Evolutionary conservation across 2,888 invertebrate genomes (phyloP), one percentile per base, ranked within the genome.

Genomic region (Melolontha melolontha): DNA sequence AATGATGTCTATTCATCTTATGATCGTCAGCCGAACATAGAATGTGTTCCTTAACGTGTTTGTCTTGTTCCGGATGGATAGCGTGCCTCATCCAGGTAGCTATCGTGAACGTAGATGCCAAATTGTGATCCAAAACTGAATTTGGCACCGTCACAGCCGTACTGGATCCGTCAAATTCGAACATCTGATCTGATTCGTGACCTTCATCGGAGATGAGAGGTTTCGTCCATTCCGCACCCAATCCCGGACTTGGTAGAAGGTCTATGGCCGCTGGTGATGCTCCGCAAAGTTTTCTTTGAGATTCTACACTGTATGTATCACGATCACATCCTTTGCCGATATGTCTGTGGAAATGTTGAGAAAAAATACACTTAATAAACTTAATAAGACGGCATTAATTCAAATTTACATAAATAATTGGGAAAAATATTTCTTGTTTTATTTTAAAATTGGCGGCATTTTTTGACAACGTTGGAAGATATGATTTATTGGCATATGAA

Each of bases 1-100:
- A 98, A 85, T 99, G 99, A 85, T 99, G 98, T 2, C 99, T 92
- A 86, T 98, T 98, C 97, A 98, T 97, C 85, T 96, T 96, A 82
- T 97, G 97, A 80, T 98, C 97, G 84, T 99, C 99, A 27, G 98
- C 96, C 78, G 95, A 94, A 83, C 99, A 99, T 51, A 99, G 85
- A 76, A 99, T 92, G 79, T 98, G 98, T 80, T 99, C 98, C 85
- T 99, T 99, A 73, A 91, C 87, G 80, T 95, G 96, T 77, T 95
- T 94, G 83, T 96, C 95, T 74, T 90, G 88, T 75, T 91, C 90
- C 0, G 90, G 87, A 47, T 91, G 88, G 11, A 91, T 90, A 47
- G 93, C 93, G 85, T 98, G 98, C 59, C 96, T 90, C 89, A 99
- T 92, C 94, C 98, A 98, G 8, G 96, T 95, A 49, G 95, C 90